Base-by-base conservation (phyloP, 92 coral and sea anemone genomes). In the Diadumene lineata region DNA sequence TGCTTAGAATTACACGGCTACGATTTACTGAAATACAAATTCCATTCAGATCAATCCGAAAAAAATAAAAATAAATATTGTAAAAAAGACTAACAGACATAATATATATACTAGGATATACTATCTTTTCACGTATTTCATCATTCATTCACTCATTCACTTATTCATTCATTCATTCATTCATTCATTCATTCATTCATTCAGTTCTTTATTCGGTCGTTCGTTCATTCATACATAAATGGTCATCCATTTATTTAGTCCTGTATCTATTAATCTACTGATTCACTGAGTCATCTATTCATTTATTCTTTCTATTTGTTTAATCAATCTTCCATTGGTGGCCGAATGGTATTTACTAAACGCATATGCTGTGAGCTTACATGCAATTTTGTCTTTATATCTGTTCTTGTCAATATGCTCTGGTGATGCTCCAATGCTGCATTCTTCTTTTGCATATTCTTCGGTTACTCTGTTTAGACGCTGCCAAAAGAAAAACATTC, bases 1-100 rank as follows among this genome's bases (percentile, higher is more conserved):
- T 69, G 33, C 33, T 58, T 27, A 82, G 51, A n/a, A 71, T 7
- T 7, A 86, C 87, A 65, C 91, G 53, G 50, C 75, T 61, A 30
- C 56, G 64, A 28, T 86, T 81, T 66, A 83, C 91, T 86, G 8
- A 2, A 43, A 0, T 10, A 57, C 26, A 43, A n/a, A n/a, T n/a
- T n/a, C n/a, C n/a, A n/a, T n/a, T n/a, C n/a, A n/a, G n/a, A n/a
- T n/a, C n/a, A n/a, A n/a, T n/a, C n/a, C n/a, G n/a, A n/a, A 15
- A 22, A 56, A 69, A 53, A 21, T 53, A 53, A n/a, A n/a, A n/a
- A n/a, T n/a, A n/a, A n/a, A n/a, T n/a, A n/a, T n/a, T n/a, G n/a
- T n/a, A n/a, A n/a, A n/a, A n/a, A n/a, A n/a, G n/a, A n/a, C n/a
- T n/a, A n/a, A n/a, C n/a, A n/a, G n/a, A n/a, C n/a, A n/a, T n/a